phyloP scores from a whole-genome alignment of 1,140 invertebrate species.

The Magallana angulata region DNA sequence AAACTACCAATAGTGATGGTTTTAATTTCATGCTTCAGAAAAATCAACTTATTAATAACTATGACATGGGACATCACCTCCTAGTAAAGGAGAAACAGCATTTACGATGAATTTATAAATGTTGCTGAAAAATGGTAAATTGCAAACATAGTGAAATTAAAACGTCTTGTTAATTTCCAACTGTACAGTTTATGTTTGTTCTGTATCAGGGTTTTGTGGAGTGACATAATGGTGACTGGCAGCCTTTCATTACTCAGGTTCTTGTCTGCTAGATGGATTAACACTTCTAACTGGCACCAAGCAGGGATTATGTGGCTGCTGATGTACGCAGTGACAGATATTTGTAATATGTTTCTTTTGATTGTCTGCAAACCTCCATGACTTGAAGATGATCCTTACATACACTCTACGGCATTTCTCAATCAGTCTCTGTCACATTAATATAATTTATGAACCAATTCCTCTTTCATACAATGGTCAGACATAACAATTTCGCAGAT shows the following conservation, averaged over 20 bases:
- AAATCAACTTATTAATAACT: too few species aligned
- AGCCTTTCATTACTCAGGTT: not conserved
- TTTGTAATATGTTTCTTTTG: slow-evolving; percentile 3
- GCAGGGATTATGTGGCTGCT: not conserved
- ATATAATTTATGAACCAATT: not conserved
- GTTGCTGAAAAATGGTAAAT: too few species aligned
- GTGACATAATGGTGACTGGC: slow-evolving; percentile 21
- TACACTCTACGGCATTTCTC: not conserved
- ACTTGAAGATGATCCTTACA: slow-evolving; percentile 11
- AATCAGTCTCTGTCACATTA: slow-evolving; percentile 27
- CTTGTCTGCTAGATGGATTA: not conserved
- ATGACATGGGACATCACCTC: too few species aligned
- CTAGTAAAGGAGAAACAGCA: too few species aligned
- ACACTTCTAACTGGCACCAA: not conserved
- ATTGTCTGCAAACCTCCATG: slow-evolving; percentile 23
- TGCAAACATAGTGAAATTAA: too few species aligned
- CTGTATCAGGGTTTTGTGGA: too few species aligned
- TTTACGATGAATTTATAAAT: too few species aligned
- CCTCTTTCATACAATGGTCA: slow-evolving; percentile 8
- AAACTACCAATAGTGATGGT: too few species aligned
- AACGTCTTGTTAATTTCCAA: too few species aligned
- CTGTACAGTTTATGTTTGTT: too few species aligned
- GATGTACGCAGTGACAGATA: slow-evolving; percentile 1
- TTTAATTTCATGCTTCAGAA: too few species aligned
- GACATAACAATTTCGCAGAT: not conserved